Base-by-base conservation (phyloP, 2,888 invertebrate genomes). In the Scaptomyza flava region DNA sequence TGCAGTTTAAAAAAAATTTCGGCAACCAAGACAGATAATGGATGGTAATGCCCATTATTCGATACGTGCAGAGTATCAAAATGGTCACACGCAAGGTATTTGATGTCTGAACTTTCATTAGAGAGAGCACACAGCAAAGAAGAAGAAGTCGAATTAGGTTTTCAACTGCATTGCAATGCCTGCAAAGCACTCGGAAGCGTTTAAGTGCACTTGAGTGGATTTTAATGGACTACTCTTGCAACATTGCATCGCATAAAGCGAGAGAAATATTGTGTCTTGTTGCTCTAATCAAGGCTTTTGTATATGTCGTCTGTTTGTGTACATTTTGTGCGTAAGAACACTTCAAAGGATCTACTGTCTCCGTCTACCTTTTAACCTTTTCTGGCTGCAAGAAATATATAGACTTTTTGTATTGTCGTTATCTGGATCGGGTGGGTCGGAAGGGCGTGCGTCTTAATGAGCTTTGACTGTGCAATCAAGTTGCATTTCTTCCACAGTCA, bases 131-230 rank as follows among this genome's bases (percentile, higher is more conserved):
- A 6, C 51, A 6, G 54, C 31, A 48, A 23, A 23, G 41, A 48
- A 20, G 36, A 64, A 50, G n/a, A 34, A 58, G 41, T 64, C n/a
- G 51, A 57, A 69, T 65, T 34, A 31, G 48, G 36, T 59, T 27
- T 46, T 23, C 53, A 41, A 38, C 20, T 27, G 41, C 47, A 60
- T 58, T 65, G 60, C 64, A 65, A 61, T 56, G 23, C 68, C 69
- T 68, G 53, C 61, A 30, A 72, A 82, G 77, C 70, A 80, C 88
- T 88, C 84, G 88, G 88, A 87, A 88, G 72, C 83, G 65, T 88
- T 87, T 84, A 84, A 86, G 86, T 86, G 80, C 88, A 84, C 86
- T 84, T 84, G 83, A 84, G 88, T 86, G 83, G 78, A 84, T 84
- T 87, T 87, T 84, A 84, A 84, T 84, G 84, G 88, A 88, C 86